A percentile compares a stretch with the other conserved stretches of the same genome.
Evolutionary conservation across 2,888 invertebrate genomes (phyloP).

Genomic region (Hirtodrosophila duncani): DNA sequence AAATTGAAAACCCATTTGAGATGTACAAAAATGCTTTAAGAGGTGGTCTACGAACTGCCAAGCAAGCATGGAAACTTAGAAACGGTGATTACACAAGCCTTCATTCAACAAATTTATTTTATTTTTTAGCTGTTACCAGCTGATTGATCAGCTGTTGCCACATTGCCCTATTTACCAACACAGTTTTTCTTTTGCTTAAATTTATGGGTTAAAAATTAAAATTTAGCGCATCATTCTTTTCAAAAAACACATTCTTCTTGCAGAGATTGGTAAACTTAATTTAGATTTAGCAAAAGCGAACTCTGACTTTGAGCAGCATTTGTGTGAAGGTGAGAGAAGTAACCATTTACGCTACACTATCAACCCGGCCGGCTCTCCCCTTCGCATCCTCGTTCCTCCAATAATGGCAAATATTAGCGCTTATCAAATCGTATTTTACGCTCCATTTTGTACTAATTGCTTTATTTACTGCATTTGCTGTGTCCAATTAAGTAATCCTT

Average conservation of each 20-base stretch:
- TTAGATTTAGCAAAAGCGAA: constrained; percentile 69
- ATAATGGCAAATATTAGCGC: constrained; percentile 8
- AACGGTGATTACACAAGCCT: constrained; percentile 58
- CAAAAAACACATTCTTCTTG: constrained; percentile 31
- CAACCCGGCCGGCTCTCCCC: constrained; percentile 1
- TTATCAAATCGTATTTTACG: constrained; percentile 28
- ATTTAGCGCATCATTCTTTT: too few species aligned
- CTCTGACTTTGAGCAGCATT: constrained; percentile 72
- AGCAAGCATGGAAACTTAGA: constrained; percentile 72
- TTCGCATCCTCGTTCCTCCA: not conserved
- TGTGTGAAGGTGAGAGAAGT: constrained; percentile 71
- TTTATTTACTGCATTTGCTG: constrained; percentile 6
- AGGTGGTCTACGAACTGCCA: constrained; percentile 68
- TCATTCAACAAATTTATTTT: not conserved
- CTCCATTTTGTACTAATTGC: constrained; percentile 2
- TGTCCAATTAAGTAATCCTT: constrained; percentile 15
- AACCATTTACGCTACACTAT: not conserved
- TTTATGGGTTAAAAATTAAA: too few species aligned
- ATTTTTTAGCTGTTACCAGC: constrained; percentile 4
- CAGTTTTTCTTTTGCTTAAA: too few species aligned
- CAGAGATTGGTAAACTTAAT: constrained; percentile 70
- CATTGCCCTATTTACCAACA: not conserved
- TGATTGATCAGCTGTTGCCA: constrained; percentile 45
- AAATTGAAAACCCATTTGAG: constrained; percentile 13
- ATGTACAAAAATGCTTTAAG: constrained; percentile 72